Evolutionary conservation across 2,113 vertebrate genomes (phyloP).

Genomic region (Saguinus midas): DNA sequence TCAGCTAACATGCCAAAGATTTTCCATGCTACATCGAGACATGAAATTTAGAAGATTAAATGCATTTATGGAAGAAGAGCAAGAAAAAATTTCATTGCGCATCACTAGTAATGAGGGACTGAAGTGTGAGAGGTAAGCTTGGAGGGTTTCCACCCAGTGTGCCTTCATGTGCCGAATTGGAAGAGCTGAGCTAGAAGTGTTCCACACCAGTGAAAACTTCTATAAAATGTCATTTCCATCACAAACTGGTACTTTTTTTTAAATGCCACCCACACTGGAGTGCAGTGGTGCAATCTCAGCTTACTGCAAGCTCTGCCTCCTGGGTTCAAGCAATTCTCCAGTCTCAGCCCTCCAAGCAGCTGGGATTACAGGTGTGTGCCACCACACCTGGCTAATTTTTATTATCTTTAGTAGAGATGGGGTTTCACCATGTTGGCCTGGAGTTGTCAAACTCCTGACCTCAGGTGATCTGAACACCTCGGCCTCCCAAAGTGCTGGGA

Average conservation of each 20-base stretch:
- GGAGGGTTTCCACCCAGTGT: rapidly evolving
- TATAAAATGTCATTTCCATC: not conserved
- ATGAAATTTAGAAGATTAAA: not conserved
- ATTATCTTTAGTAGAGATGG: too few relatives aligned
- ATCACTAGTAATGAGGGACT: not conserved
- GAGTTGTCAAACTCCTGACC: too few relatives aligned
- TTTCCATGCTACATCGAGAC: not conserved
- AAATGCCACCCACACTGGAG: too few relatives aligned
- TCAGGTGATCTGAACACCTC: too few relatives aligned
- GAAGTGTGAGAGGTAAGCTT: not conserved
- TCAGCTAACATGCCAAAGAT: not conserved
- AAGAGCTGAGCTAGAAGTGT: not conserved
- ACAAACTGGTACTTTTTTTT: not conserved
- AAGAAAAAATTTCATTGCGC: not conserved
- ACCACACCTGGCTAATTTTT: too few relatives aligned
- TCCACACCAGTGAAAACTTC: not conserved
- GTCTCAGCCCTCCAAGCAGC: too few relatives aligned
- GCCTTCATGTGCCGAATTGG: not conserved
- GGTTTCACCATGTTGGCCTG: too few relatives aligned
- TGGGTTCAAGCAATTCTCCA: too few relatives aligned
- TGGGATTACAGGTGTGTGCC: too few relatives aligned
- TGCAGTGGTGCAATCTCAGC: too few relatives aligned
- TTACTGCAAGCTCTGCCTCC: too few relatives aligned
- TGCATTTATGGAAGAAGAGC: not conserved
- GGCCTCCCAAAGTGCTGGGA: too few relatives aligned